Base-by-base conservation (phyloP, 1,140 invertebrate genomes). In the Tetragonula clypearis region DNA sequence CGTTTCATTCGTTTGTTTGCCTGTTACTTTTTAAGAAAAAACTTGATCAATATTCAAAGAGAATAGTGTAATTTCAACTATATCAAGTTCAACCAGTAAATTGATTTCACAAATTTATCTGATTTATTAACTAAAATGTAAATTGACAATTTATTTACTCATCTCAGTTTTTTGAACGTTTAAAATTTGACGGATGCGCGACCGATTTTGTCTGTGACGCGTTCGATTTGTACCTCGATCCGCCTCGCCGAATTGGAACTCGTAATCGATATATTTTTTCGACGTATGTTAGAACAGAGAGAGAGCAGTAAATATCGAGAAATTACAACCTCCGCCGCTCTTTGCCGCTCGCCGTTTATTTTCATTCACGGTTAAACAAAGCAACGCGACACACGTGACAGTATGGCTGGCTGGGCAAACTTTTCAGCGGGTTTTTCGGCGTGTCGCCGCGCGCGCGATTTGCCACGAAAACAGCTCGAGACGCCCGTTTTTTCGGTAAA, bases 401-500 rank as follows among this genome's bases (percentile, higher is more conserved):
- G n/a, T 6, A 66, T 17, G n/a, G n/a, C 11, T 62, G 11, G 60
- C 21, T 62, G 60, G 12, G n/a, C 12, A 1, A 62, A 62, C 23
- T 62, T 62, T 12, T 19, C 60, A 62, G 60, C 12, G 23, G n/a
- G n/a, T n/a, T 62, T 62, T 19, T 62, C 23, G 41, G 41, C 41
- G 11, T 14, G 60, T n/a, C n/a, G 3, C 23, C 62, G 15, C 30
- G 2, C 14, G 49, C 58, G 58, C 77, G 55, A 81, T 72, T 72
- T 68, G 55, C 35, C 68, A 23, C 12, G 17, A 62, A 56, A 81
- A 23, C 56, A 53, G 21, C 41, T 8, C 14, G 53, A 69, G 68
- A 14, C n/a, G 26, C 65, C 23, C 56, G 23, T 81, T 81, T 81
- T 49, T 81, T 81, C 26, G 2, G 26, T 19, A 71, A 79, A 79